A percentile compares a stretch with the other conserved stretches of the same genome.
Conservation (phyloP, 2,797 vertebrate species). For the Enteromius argenteus region DNA sequence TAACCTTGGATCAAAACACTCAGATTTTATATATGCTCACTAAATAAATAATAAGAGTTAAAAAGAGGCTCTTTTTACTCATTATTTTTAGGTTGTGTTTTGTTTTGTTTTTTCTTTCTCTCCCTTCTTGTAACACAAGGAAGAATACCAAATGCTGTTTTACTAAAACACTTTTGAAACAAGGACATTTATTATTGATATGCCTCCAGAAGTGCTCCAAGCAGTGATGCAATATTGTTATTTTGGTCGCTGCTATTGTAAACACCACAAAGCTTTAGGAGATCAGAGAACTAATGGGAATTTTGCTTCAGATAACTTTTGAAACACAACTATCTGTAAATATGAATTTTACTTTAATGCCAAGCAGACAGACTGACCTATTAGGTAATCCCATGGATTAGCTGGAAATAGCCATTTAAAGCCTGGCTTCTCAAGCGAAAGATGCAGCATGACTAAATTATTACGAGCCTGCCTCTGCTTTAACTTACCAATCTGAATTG, state of each 20-base stretch:
- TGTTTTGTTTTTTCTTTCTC: not conserved
- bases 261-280: slow-evolving; percentile 29
- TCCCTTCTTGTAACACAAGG: not conserved
- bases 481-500: slow-evolving; percentile 39
- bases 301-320: slow-evolving; percentile 45
- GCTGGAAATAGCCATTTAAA: slow-evolving; percentile 75
- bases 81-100: not conserved
- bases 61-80: not conserved
- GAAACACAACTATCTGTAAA: slow-evolving; percentile 54
- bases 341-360: slow-evolving; percentile 63
- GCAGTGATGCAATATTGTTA: not conserved
- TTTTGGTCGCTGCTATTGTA: not conserved
- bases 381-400: slow-evolving; percentile 79
- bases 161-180: not conserved
- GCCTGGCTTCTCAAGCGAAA: slow-evolving; percentile 67
- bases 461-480: slow-evolving; percentile 73
- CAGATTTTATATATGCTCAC: not conserved
- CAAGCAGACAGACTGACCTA: slow-evolving; percentile 74
- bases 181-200: slow-evolving; percentile 16
- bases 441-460: slow-evolving; percentile 74
- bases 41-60: not conserved
- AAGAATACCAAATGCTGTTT: not conserved
- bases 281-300: slow-evolving; percentile 37
- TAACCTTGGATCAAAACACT: not conserved
- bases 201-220: not conserved